These are phyloP conservation scores for Rhopalosiphum maidis DNA, from an alignment of 1,140 invertebrate genomes.

Conservation along the genomic window DNA sequence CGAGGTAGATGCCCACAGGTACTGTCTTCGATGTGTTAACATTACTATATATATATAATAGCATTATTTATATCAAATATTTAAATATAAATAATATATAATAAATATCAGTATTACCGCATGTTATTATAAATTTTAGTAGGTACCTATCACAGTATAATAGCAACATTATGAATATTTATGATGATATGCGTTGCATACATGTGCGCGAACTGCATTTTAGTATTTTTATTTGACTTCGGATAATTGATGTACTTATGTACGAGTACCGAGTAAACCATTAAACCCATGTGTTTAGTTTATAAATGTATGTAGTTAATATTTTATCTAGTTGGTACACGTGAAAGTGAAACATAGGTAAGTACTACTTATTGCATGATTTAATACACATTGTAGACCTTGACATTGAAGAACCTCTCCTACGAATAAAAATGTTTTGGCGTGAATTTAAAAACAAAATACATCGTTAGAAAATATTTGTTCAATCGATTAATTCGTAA, in stretches of 20 bases:
- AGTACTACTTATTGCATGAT: constrained; percentile 22
- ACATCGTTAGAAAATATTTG: not conserved
- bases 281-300: not conserved
- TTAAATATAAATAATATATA: too few relatives aligned
- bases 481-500: not conserved
- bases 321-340: constrained; percentile 25
- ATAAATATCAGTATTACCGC: not conserved
- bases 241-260: not conserved
- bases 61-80: too few relatives aligned
- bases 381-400: constrained; percentile 35
- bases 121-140: not conserved
- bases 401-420: constrained; percentile 52
- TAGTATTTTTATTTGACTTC: not conserved
- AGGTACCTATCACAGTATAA: not conserved
- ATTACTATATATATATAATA: too few relatives aligned
- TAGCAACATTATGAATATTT: not conserved
- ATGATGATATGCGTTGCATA: not conserved
- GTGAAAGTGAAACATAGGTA: constrained; percentile 43
- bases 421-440: constrained; percentile 45
- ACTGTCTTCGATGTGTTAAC: too few relatives aligned
- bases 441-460: not conserved
- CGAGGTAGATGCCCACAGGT: too few relatives aligned
- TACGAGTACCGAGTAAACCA: not conserved
- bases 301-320: constrained; percentile 15
- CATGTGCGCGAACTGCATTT: not conserved